A percentile compares a stretch with the other conserved stretches of the same genome.
These are phyloP conservation scores for Ophion ventricosus DNA, from an alignment of 2,888 invertebrate genomes.

Conservation along the genomic window DNA sequence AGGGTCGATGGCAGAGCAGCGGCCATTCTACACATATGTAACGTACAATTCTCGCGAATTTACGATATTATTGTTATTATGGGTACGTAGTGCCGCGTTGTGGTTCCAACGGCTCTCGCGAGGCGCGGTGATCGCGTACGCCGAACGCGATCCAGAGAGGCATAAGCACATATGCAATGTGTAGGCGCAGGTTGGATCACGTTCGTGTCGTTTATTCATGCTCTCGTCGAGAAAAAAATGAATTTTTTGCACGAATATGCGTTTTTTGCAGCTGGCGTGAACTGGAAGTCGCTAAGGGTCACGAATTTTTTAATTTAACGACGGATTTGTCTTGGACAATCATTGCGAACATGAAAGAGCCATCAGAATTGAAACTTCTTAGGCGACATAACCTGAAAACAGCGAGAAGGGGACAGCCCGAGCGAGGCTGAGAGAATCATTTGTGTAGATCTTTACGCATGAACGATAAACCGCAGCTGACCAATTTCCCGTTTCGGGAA, in stretches of 20 bases:
- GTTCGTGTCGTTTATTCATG: not conserved
- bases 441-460: not conserved
- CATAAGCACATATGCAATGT: not conserved
- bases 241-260: not conserved
- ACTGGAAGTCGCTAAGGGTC: not conserved
- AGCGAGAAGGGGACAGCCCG: not conserved
- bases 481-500: not conserved
- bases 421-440: too few species aligned
- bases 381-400: not conserved
- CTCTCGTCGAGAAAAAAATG: not conserved
- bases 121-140: constrained; percentile 50
- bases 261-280: not conserved
- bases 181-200: not conserved
- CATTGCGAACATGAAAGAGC: not conserved
- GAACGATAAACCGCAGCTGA: not conserved
- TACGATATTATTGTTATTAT: constrained; percentile 40
- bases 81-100: constrained; percentile 10
- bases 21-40: constrained; percentile 54
- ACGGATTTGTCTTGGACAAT: not conserved
- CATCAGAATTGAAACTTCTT: not conserved
- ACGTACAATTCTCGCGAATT: constrained; percentile 40
- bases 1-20: constrained; percentile 65
- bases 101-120: constrained; percentile 22
- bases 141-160: not conserved
- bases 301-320: not conserved